Evolutionary conservation across 2,113 vertebrate species (phyloP).

Genomic region (Larimichthys polyactis): DNA sequence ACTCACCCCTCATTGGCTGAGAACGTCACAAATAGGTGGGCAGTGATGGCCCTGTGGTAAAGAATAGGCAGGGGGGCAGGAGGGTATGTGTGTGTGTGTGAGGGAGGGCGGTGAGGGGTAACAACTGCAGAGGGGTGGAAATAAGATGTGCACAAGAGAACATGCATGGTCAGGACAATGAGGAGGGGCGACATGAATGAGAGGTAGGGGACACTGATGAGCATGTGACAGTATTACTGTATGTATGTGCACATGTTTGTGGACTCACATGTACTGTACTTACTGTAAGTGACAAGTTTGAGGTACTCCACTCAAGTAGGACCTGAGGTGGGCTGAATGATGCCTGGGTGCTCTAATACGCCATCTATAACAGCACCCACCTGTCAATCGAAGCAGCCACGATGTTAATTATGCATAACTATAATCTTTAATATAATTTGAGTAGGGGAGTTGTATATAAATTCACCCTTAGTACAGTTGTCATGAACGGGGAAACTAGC

Average conservation of each 20-base stretch:
- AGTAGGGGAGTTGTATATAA: too few relatives aligned
- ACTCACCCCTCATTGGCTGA: conserved; percentile 78
- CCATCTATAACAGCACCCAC: too few relatives aligned
- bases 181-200: conserved; percentile 56
- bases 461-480: too few relatives aligned
- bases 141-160: conserved; percentile 75
- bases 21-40: conserved; percentile 71
- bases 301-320: background rate
- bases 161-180: conserved; percentile 60
- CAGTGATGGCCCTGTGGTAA: conserved; percentile 67
- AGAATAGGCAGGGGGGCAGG: conserved; percentile 60
- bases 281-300: background rate
- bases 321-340: too few relatives aligned
- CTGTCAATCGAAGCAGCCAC: too few relatives aligned
- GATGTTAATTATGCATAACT: too few relatives aligned
- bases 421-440: too few relatives aligned
- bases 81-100: conserved; percentile 19
- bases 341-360: too few relatives aligned
- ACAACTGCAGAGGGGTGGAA: conserved; percentile 82
- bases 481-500: too few relatives aligned
- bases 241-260: conserved; percentile 27
- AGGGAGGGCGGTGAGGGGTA: conserved; percentile 55
- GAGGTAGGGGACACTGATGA: conserved; percentile 50
- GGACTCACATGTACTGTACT: background rate
- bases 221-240: conserved; percentile 14